Evolutionary conservation across 2,888 invertebrate genomes (phyloP).

Genomic region (Eledona agricola): DNA sequence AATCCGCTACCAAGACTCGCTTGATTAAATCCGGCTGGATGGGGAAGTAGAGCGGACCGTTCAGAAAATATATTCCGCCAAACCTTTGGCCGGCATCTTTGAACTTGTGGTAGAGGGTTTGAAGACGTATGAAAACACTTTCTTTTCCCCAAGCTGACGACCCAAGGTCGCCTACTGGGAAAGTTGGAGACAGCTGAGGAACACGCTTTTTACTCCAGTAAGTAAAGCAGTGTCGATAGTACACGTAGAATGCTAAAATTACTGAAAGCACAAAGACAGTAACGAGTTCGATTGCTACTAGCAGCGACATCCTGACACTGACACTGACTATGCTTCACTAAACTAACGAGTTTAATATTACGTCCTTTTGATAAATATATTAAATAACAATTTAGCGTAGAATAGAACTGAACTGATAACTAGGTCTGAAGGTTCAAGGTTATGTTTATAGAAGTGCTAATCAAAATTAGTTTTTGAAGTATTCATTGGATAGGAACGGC

Average conservation of each 20-base stretch:
- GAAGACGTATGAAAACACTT: constrained; percentile 14
- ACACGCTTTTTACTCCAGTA: constrained; percentile 31
- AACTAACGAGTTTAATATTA: not conserved
- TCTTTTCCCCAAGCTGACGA: constrained; percentile 14
- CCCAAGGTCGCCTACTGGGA: constrained; percentile 23
- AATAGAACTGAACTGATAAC: no score
- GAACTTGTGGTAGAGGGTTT: constrained; percentile 35
- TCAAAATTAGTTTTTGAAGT: no score
- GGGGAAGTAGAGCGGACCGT: constrained; percentile 43
- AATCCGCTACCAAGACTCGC: constrained; percentile 48
- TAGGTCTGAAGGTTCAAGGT: no score
- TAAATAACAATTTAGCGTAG: no score
- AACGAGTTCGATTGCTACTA: constrained; percentile 9
- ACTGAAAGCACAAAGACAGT: constrained; percentile 9
- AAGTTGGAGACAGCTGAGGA: constrained; percentile 13
- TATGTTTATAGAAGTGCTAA: no score
- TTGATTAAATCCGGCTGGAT: constrained; percentile 49
- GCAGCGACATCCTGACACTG: constrained; percentile 8
- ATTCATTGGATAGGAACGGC: no score
- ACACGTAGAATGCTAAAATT: constrained; percentile 10
- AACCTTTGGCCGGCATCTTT: constrained; percentile 35
- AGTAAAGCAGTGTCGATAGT: constrained; percentile 25
- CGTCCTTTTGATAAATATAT: no score
- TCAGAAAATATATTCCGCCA: constrained; percentile 40
- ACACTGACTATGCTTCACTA: not conserved